Base-by-base conservation (phyloP, 2,888 invertebrate species). In the Calliphora vomitoria region DNA sequence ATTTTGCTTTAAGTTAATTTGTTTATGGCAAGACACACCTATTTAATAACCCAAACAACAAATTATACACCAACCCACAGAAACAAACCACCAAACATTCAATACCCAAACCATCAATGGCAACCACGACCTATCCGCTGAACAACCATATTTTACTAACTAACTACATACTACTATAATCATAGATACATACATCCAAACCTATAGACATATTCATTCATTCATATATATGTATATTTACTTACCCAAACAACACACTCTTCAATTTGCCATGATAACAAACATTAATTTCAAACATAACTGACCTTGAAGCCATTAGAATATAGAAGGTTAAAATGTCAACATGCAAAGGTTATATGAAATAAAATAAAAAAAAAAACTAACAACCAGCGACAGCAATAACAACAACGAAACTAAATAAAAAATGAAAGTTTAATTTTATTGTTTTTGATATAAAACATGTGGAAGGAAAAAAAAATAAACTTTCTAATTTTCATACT, bases 341-440 rank as follows among this genome's bases (percentile, higher is more conserved):
- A 87, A 87, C 87, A 85, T 85, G 87, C 85, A 87, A 87, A 87
- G 87, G 87, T 87, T 79, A 87, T 68, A 80, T n/a, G 6, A 71
- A 83, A 69, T 38, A 75, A 25, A 50, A 55, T 4, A 35, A 35
- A 35, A 4, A 35, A 35, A 35, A 35, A 35, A 35, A 35, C 35
- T 35, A 35, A 60, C 44, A 55, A 68, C 20, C 6, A 69, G 13
- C 53, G 55, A 58, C 20, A 66, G 41, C 58, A 66, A 15, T 20
- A 72, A 64, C 20, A 66, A 55, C 38, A 41, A 53, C 5, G 20
- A 69, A 64, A 55, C 11, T 44, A 47, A 20, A 78, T 81, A 78
- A 47, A 44, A 87, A 72, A 13, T 62, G 18, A 64, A 86, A 80
- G 44, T 78, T 79, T 69, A 4, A 47, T 74, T 74, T 69, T 62